These are phyloP conservation scores for Actinernus sp. DNA, from an alignment of 92 coral and sea anemone genomes.

Conservation along the genomic window DNA sequence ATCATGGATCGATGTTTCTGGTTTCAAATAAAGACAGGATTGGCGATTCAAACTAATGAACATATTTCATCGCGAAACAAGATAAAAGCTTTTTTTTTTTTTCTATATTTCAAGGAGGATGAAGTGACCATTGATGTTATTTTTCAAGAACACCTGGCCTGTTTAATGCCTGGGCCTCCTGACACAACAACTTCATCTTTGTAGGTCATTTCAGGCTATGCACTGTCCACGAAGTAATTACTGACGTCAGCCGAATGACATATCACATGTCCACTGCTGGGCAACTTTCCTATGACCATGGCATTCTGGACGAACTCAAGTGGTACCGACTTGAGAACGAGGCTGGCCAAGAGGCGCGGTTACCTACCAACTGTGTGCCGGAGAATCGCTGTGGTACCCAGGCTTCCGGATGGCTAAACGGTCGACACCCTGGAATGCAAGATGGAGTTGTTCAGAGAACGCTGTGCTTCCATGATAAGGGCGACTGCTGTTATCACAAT, in stretches of 20 bases:
- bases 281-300: neutral
- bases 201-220: neutral
- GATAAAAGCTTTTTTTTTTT: no score
- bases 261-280: neutral
- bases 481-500: constrained; percentile 13
- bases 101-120: no score
- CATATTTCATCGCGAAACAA: no score
- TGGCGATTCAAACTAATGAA: no score
- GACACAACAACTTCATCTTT: neutral
- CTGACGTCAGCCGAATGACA: neutral
- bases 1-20: no score
- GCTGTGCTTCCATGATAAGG: constrained; percentile 2
- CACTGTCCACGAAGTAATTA: neutral
- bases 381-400: constrained; percentile 12
- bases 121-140: no score
- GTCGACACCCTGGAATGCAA: constrained; percentile 2
- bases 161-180: no score
- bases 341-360: no score
- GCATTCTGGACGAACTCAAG: neutral
- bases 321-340: no score
- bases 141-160: no score
- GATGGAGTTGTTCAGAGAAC: constrained; percentile 10
- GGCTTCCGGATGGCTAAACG: constrained; percentile 17
- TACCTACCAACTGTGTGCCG: constrained; percentile 1
- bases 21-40: no score